A percentile compares a stretch with the other conserved stretches of the same genome.
These are phyloP conservation scores for Tribolium castaneum DNA, from an alignment of 1,140 invertebrate species.

Conservation along the genomic window DNA sequence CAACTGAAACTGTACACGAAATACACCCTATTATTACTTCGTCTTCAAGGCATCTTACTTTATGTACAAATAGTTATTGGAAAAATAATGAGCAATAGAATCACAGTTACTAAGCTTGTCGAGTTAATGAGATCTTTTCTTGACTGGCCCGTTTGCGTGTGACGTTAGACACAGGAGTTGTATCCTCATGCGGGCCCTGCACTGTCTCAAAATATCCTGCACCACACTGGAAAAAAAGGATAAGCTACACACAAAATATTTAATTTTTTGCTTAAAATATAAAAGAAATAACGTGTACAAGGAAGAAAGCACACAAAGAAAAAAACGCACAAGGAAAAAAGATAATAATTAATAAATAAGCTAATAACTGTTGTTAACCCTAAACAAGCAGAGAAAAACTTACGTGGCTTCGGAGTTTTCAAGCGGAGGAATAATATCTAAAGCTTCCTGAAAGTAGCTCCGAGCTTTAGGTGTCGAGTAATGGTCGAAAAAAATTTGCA, in stretches of 20 bases:
- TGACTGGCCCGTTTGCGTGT: slow-evolving; percentile 29
- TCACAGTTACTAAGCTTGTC: slow-evolving; percentile 41
- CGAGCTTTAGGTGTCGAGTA: slow-evolving; percentile 70
- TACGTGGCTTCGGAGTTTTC: slow-evolving; percentile 65
- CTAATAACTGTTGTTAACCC: too few relatives aligned
- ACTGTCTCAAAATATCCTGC: slow-evolving; percentile 60
- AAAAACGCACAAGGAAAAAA: too few relatives aligned
- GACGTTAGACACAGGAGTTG: slow-evolving; percentile 58
- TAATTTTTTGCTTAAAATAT: too few relatives aligned
- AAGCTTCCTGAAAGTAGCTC: slow-evolving; percentile 72
- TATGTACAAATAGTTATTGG: slow-evolving; percentile 15
- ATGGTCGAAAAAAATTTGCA: slow-evolving; percentile 67
- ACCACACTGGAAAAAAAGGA: slow-evolving; percentile 53
- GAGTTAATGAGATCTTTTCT: slow-evolving; percentile 28
- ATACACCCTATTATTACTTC: slow-evolving; percentile 1
- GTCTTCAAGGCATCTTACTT: slow-evolving; percentile 17
- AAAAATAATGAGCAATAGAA: slow-evolving; percentile 42
- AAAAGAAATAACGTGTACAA: too few relatives aligned
- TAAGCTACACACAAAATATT: too few relatives aligned
- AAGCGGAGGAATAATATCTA: slow-evolving; percentile 70
- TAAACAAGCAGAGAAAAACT: slow-evolving; percentile 42
- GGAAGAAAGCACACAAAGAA: too few relatives aligned
- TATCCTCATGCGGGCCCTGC: slow-evolving; percentile 58
- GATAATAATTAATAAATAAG: too few relatives aligned
- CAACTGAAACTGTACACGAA: background rate